Conservation (phyloP, 2,113 vertebrate genomes). For the Silurus glanis region DNA sequence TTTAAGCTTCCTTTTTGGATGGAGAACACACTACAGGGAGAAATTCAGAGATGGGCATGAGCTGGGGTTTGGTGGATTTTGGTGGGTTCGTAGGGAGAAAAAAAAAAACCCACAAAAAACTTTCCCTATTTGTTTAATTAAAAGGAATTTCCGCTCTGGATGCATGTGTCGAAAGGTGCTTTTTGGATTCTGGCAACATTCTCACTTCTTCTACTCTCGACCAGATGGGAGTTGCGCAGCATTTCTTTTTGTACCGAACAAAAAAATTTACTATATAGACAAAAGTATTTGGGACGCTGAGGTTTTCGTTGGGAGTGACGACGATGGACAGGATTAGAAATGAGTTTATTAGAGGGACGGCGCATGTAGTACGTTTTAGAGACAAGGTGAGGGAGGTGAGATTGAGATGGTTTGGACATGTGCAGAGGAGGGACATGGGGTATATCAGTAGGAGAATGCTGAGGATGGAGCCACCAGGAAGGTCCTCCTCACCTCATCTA, state of each 20-base stretch:
- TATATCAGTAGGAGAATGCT: too few species aligned
- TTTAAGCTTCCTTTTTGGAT: constrained; percentile 54
- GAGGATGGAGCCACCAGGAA: too few species aligned
- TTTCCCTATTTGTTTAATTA: constrained; percentile 77
- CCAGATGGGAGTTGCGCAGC: constrained; percentile 55
- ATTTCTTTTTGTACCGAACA: constrained; percentile 30
- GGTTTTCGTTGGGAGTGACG: too few species aligned
- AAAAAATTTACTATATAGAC: constrained; percentile 25
- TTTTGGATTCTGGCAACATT: constrained; percentile 46
- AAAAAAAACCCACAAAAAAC: too few species aligned
- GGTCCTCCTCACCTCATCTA: too few species aligned
- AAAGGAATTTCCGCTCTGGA: constrained; percentile 67
- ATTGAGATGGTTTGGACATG: too few species aligned
- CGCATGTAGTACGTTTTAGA: too few species aligned
- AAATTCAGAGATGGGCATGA: constrained; percentile 66
- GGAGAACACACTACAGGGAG: constrained; percentile 64
- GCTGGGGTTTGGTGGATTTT: constrained; percentile 60
- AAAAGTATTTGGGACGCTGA: too few species aligned
- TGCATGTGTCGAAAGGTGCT: constrained; percentile 66
- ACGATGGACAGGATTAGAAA: too few species aligned
- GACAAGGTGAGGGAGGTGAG: too few species aligned
- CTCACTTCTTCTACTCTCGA: constrained; percentile 55
- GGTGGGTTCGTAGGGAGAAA: constrained; percentile 63
- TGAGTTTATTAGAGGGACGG: too few species aligned
- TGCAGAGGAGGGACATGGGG: too few species aligned